Evolutionary conservation across 2,113 vertebrate genomes (phyloP), one percentile per base, ranked within the genome.

Genomic region (Gila orcuttii): DNA sequence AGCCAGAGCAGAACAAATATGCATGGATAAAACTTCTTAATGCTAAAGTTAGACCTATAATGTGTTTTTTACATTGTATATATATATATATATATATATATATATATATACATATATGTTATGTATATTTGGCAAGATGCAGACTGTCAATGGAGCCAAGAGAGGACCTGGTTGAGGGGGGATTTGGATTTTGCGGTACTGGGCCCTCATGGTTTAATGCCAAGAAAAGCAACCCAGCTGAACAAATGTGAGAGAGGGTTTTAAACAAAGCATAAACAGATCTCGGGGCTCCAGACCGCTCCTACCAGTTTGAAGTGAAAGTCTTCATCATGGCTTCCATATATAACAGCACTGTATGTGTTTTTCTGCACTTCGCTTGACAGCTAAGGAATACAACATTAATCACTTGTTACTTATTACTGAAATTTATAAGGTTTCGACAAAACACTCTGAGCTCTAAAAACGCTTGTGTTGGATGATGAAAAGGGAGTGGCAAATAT

Each of bases 401-500:
- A 94, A 95, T 95, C 93, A 93, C 90, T 92, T 71, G 42, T 83
- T 86, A 50, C 88, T 88, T 68, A 60, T 88, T 90, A 87, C 84
- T 59, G 83, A 92, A 91, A 93, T 93, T 93, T 93, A 93, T 93
- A 91, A 93, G 91, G 88, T 86, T 50, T 33, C 62, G 89, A 79
- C 85, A 77, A 93, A 93, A 94, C 92, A 92, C 87, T 73, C 88
- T 52, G 92, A 90, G 50, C 9, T 21, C 52, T 57, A 66, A 47
- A 81, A 73, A 74, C 2, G 3, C 47, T 57, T 21, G 10, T 66
- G 79, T 39, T 42, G 60, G 42, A 68, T 33, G 25, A 39, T 28
- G 59, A 80, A 39, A 80, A 25, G 33, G 79, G 62, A 69, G 19
- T 13, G 19, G 5, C 28, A 52, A 50, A 82, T 68, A 69, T 52